A percentile compares a stretch with the other conserved stretches of the same genome.
phyloP scores from a whole-genome alignment of 2,797 vertebrate species.

The Malacoctenus gilli region DNA sequence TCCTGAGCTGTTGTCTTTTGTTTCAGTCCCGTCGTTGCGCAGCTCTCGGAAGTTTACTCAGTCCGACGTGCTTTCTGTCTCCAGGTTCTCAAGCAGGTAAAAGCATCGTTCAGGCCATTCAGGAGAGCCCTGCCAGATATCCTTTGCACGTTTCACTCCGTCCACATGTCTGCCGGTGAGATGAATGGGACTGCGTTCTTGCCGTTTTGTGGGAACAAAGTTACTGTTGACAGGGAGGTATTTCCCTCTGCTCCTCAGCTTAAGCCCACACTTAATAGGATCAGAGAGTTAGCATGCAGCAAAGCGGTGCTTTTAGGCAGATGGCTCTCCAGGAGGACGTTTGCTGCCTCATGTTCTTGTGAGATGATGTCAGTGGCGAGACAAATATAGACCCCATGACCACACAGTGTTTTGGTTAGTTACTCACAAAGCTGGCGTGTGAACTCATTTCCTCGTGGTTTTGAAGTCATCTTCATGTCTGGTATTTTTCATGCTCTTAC shows the following conservation, averaged over 20 bases:
- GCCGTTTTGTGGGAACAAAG: constrained; percentile 3
- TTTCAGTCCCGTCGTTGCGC: background rate
- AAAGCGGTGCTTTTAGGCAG: constrained; percentile 48
- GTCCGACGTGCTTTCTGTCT: constrained; percentile 12
- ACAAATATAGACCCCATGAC: constrained; percentile 24
- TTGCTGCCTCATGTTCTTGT: constrained; percentile 47
- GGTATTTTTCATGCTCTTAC: too few relatives aligned
- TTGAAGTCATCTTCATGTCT: too few relatives aligned
- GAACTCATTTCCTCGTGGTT: background rate
- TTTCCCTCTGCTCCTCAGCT: constrained; percentile 29
- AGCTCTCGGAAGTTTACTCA: background rate
- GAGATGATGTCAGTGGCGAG: constrained; percentile 34
- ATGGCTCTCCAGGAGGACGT: constrained; percentile 39
- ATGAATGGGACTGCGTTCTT: constrained; percentile 6
- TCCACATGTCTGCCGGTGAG: background rate
- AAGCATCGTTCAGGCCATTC: constrained; percentile 86
- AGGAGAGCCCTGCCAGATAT: constrained; percentile 97
- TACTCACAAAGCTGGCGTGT: constrained; percentile 11
- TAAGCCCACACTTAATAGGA: constrained; percentile 66
- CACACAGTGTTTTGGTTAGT: background rate
- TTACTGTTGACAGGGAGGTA: constrained; percentile 33
- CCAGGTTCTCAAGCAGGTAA: constrained; percentile 86
- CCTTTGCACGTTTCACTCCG: constrained; percentile 75
- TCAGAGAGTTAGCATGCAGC: constrained; percentile 46
- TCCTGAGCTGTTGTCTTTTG: background rate